Evolutionary conservation across 2,797 vertebrate genomes (phyloP).

Genomic region (Eulemur albifrons): DNA sequence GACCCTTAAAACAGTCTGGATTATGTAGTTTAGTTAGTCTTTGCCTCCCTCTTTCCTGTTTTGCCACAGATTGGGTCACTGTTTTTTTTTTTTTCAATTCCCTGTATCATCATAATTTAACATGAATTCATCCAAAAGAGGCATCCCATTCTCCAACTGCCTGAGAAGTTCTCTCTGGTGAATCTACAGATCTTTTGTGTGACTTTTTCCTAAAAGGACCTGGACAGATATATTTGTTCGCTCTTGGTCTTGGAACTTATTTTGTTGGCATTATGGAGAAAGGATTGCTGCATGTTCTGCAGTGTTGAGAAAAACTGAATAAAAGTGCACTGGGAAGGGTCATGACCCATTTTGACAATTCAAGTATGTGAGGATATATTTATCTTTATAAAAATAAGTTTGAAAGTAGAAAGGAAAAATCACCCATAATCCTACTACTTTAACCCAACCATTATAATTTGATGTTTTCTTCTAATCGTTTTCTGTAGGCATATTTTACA

Average conservation of each 20-base stretch:
- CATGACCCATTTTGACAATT: conserved; percentile 26
- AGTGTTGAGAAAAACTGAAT: conserved; percentile 30
- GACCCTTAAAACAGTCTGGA: background rate
- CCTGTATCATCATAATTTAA: conserved; percentile 19
- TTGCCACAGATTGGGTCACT: background rate
- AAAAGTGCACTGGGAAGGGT: background rate
- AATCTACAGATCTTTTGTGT: background rate
- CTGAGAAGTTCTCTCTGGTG: conserved; percentile 4
- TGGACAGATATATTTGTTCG: background rate
- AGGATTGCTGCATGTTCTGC: background rate
- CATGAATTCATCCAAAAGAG: conserved; percentile 34
- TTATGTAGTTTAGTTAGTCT: background rate
- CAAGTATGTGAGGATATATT: conserved; percentile 1
- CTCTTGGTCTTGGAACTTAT: conserved; percentile 11
- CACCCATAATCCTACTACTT: conserved; percentile 2
- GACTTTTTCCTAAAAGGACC: conserved; percentile 9
- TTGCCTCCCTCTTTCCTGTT: background rate
- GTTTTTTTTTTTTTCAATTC: background rate
- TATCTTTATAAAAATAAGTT: conserved; percentile 34
- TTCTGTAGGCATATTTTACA: conserved; percentile 35
- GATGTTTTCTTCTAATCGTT: background rate
- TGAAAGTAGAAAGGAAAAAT: conserved; percentile 34
- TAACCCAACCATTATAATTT: background rate
- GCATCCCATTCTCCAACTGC: background rate
- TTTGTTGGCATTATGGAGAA: conserved; percentile 33